A percentile compares a stretch with the other conserved stretches of the same genome.
Conservation (phyloP, 2,113 vertebrate species). For the Choloepus hoffmanni region DNA sequence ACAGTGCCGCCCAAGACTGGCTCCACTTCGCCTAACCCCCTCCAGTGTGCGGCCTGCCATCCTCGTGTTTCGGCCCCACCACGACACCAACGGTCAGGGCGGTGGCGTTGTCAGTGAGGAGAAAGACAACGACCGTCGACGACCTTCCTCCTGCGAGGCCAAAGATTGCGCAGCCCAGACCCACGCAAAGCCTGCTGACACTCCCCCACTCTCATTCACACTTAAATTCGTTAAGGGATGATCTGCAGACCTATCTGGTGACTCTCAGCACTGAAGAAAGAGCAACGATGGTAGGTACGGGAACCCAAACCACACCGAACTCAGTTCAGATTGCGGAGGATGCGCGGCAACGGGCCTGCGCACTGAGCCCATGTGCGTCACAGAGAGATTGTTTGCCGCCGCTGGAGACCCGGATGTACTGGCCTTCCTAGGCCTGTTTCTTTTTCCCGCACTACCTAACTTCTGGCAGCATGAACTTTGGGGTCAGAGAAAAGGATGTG, state of each 20-base stretch:
- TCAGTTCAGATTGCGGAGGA: not conserved
- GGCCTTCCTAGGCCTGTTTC: not conserved
- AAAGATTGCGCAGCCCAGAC: not conserved
- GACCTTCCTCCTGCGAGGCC: not conserved
- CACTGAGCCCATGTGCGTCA: not conserved
- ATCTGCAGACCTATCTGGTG: no score
- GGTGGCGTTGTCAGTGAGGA: not conserved
- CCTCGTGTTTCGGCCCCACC: not conserved
- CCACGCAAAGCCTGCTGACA: not conserved
- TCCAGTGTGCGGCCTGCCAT: accelerated
- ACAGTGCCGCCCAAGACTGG: not conserved
- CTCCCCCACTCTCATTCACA: not conserved
- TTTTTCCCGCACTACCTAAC: no score
- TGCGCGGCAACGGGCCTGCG: not conserved
- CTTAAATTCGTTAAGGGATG: not conserved
- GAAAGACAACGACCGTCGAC: not conserved
- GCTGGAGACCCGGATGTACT: not conserved
- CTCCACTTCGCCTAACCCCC: not conserved
- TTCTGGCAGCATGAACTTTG: not conserved
- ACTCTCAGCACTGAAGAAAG: not conserved
- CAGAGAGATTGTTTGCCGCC: not conserved
- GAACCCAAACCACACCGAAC: accelerated
- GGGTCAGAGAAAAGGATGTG: not conserved
- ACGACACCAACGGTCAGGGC: not conserved
- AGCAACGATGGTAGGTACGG: not conserved